Evolutionary conservation across 2,888 invertebrate species (phyloP), one percentile per base, ranked within the genome.

Genomic region (Diarsia brunnea): DNA sequence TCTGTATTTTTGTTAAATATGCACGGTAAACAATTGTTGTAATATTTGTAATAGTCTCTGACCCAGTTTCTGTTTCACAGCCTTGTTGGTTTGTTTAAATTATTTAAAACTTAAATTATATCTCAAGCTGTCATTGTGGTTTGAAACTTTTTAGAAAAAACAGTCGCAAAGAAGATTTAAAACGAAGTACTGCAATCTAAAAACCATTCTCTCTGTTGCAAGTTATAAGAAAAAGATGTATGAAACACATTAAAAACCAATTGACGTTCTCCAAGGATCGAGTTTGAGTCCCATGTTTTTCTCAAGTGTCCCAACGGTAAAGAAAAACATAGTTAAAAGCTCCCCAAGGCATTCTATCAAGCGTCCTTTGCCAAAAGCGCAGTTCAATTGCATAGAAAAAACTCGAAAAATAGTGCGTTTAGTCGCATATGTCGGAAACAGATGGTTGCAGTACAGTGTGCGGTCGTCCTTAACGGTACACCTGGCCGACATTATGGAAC

Each of bases 381-480:
- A 79, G 21, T 81, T 73, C 72, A 69, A 83, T 83, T 81, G 72
- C 69, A 81, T 82, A 82, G 80, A 87, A 87, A 83, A 63, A 63
- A 24, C 63, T 24, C 16, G n/a, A 24, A 43, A 63, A 63, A 84
- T 85, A 87, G 24, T 81, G 77, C 69, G 55, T 55, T 75, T 69
- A 68, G 69, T 70, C 72, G 80, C 91, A 90, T 89, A 79, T 90
- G 91, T 87, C 89, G 91, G 91, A 90, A 91, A 82, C 91, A 91
- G 91, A 88, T 91, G 84, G 73, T 43, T 63, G 67, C 45, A 24
- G 65, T 84, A 80, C 63, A 27, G 84, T 86, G 88, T 68, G 89
- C 89, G 80, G 79, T 80, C 82, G 76, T 47, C 87, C 88, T 86
- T 83, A 86, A 84, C 87, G 84, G 73, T 70, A 83, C 90, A 90